phyloP scores from a whole-genome alignment of 2,113 vertebrate species.

The Dicrurus megarhynchus region DNA sequence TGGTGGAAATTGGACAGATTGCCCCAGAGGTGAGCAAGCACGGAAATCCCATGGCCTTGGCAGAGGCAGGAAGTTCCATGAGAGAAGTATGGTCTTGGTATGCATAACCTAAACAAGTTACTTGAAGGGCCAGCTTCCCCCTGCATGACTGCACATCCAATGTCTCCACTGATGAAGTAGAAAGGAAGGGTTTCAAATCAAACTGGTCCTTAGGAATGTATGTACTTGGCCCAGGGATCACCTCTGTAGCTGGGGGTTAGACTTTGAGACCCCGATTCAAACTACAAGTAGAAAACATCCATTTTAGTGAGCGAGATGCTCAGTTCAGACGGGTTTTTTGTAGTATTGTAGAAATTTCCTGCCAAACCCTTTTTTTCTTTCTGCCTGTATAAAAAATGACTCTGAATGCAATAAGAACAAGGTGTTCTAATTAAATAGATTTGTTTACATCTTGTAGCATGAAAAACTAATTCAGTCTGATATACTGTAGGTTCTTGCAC shows the following conservation, averaged over 20 bases:
- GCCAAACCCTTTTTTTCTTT: not conserved
- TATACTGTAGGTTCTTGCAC: constrained; percentile 65
- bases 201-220: not conserved
- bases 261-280: not conserved
- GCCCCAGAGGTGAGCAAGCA: not conserved
- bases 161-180: not conserved
- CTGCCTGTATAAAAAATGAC: constrained; percentile 65
- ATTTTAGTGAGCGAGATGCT: not conserved
- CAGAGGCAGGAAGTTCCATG: not conserved
- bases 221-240: not conserved
- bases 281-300: not conserved
- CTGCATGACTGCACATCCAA: not conserved
- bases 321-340: not conserved
- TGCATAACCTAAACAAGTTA: not conserved
- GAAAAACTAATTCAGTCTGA: constrained; percentile 78
- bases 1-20: not conserved
- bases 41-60: not conserved
- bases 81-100: not conserved
- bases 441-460: constrained; percentile 76
- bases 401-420: constrained; percentile 72
- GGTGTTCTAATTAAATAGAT: constrained; percentile 84
- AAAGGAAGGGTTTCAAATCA: not conserved
- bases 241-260: not conserved
- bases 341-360: constrained; percentile 1
- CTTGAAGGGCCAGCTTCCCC: not conserved